A percentile compares a stretch with the other conserved stretches of the same genome.
These are phyloP conservation scores for Meloidogyne exigua DNA, from an alignment of 1,140 invertebrate genomes.

Conservation along the genomic window DNA sequence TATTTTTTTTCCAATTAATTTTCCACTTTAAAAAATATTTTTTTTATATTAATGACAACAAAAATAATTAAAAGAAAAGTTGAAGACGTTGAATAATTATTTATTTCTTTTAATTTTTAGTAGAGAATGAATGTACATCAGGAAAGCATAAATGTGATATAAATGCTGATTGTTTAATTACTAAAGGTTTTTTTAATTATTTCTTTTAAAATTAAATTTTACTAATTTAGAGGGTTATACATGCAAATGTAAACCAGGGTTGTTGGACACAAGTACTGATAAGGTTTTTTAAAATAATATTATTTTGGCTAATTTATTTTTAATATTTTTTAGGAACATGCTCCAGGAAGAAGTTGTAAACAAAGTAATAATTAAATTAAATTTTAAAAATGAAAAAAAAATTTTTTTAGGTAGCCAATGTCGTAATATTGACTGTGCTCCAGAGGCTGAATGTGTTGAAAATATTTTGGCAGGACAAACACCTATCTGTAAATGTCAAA, in stretches of 20 bases:
- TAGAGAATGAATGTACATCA: constrained; percentile 57
- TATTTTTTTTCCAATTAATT: constrained; percentile 2
- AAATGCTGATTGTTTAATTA: constrained; percentile 64
- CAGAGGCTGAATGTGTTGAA: constrained; percentile 62
- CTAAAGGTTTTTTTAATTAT: neutral
- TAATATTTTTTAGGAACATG: constrained; percentile 13
- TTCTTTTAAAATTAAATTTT: neutral
- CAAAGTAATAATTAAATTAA: constrained; percentile 45
- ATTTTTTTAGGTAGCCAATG: constrained; percentile 41
- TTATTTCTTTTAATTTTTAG: constrained; percentile 42
- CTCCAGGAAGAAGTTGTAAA: constrained; percentile 54
- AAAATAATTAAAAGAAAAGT: too few relatives aligned
- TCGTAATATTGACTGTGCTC: constrained; percentile 54
- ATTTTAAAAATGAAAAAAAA: neutral
- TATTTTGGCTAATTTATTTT: neutral
- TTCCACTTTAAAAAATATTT: neutral
- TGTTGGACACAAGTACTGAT: constrained; percentile 55
- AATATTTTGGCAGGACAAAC: constrained; percentile 35
- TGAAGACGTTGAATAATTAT: too few relatives aligned
- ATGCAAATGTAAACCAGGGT: constrained; percentile 64
- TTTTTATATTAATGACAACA: neutral
- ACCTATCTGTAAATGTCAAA: constrained; percentile 55
- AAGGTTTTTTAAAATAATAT: constrained; percentile 23
- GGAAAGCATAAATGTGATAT: constrained; percentile 62
- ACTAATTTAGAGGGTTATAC: constrained; percentile 56